These are phyloP conservation scores for Epizoanthus rinbou DNA, from an alignment of 92 coral and sea anemone species.

Conservation along the genomic window DNA sequence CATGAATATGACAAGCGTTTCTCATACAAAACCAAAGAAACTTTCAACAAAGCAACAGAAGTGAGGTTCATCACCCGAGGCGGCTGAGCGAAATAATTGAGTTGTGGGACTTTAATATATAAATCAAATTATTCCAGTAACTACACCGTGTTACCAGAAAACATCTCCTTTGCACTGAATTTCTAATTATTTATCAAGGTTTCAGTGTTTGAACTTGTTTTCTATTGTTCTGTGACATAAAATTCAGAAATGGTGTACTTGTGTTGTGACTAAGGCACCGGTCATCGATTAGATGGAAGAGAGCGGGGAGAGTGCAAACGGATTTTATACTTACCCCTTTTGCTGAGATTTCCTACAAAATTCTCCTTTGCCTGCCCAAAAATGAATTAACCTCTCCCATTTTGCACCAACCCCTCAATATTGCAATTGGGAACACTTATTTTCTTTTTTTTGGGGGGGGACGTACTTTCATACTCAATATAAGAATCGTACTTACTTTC, in stretches of 20 bases:
- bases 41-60: too few relatives aligned
- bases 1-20: too few relatives aligned
- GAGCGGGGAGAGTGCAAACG: too few relatives aligned
- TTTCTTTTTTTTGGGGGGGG: too few relatives aligned
- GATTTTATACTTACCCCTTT: too few relatives aligned
- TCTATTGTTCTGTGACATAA: conserved; percentile 18
- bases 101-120: conserved; percentile 11
- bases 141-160: conserved; percentile 9
- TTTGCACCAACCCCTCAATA: too few relatives aligned
- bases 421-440: too few relatives aligned
- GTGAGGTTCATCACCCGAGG: background rate
- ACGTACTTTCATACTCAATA: conserved; percentile 7
- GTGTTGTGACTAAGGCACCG: conserved; percentile 22
- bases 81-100: conserved; percentile 11
- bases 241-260: conserved; percentile 18
- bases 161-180: conserved; percentile 8
- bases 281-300: background rate
- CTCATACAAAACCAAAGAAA: too few relatives aligned
- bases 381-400: too few relatives aligned
- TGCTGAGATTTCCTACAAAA: too few relatives aligned
- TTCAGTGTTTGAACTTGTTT: background rate
- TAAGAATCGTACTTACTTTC: conserved; percentile 22
- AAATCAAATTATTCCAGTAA: conserved; percentile 4
- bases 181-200: conserved; percentile 9
- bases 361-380: too few relatives aligned